phyloP scores from a whole-genome alignment of 2,888 invertebrate genomes.

The Liodrosophila aerea region DNA sequence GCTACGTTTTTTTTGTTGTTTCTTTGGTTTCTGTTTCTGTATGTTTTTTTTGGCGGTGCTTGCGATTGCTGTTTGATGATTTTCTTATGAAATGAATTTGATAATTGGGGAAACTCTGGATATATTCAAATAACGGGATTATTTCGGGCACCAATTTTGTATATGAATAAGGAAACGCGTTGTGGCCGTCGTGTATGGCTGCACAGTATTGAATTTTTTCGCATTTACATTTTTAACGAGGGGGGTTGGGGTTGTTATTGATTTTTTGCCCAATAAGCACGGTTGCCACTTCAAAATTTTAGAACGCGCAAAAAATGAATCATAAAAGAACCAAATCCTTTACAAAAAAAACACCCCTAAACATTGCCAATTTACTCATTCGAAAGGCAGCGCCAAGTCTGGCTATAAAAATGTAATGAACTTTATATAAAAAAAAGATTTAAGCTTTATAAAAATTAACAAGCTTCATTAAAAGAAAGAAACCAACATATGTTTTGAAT shows the following conservation, averaged over 20 bases:
- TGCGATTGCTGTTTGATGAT: conserved; percentile 10
- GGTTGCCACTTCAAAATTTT: no score
- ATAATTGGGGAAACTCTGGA: background rate
- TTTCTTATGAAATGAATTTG: conserved; percentile 7
- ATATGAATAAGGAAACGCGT: conserved; percentile 51
- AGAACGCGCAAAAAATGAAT: no score
- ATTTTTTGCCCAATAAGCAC: conserved; percentile 74
- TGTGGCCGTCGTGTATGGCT: conserved; percentile 74
- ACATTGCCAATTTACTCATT: no score
- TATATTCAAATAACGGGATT: conserved; percentile 6
- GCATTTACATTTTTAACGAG: conserved; percentile 80
- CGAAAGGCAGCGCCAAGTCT: no score
- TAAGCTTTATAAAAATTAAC: no score
- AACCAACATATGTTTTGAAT: no score
- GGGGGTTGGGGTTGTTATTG: conserved; percentile 79
- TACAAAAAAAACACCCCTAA: no score
- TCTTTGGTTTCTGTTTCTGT: conserved; percentile 10
- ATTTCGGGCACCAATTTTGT: conserved; percentile 24
- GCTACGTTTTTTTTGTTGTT: background rate
- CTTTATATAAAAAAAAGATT: no score
- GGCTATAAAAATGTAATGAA: no score
- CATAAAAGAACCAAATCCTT: no score
- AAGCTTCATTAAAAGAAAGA: no score
- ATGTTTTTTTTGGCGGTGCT: conserved; percentile 51
- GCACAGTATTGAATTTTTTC: conserved; percentile 80